Percentiles rank a stretch among this genome's conserved stretches.
phyloP scores from a whole-genome alignment of 2,113 vertebrate genomes.

The Malurus cyaneus region DNA sequence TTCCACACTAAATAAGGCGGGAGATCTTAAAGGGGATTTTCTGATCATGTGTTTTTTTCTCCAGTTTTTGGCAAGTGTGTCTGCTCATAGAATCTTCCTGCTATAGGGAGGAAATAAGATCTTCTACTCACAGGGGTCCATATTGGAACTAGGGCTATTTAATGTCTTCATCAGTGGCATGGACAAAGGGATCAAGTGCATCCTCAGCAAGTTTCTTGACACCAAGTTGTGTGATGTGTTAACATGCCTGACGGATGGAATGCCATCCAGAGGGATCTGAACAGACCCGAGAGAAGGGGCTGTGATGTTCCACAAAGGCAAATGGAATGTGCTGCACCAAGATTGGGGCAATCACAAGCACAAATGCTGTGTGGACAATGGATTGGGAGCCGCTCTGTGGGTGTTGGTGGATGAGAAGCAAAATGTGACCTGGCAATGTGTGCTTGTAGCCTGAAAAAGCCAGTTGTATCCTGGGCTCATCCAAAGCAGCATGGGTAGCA shows the following conservation, averaged over 20 bases:
- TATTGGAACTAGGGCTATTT: background rate
- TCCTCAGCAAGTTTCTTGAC: background rate
- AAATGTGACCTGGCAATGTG: background rate
- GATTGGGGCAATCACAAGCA: background rate
- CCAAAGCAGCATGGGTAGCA: background rate
- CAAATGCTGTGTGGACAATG: background rate
- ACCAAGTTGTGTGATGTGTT: background rate
- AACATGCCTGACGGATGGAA: background rate
- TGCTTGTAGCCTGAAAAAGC: background rate
- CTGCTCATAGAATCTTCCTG: background rate
- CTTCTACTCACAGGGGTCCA: background rate
- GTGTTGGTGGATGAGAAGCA: background rate
- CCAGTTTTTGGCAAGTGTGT: background rate
- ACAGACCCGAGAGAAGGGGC: accelerated
- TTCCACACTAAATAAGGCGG: background rate
- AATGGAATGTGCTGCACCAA: background rate
- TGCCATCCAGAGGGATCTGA: background rate
- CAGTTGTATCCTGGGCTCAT: background rate
- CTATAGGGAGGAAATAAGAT: background rate
- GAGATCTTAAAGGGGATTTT: background rate
- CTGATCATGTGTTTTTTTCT: background rate
- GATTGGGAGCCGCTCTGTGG: background rate
- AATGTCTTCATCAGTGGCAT: background rate
- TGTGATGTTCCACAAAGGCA: background rate
- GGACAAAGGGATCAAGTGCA: background rate